A percentile compares a stretch with the other conserved stretches of the same genome.
phyloP scores from a whole-genome alignment of 1,140 invertebrate genomes.

The Caenorhabditis brenneri region DNA sequence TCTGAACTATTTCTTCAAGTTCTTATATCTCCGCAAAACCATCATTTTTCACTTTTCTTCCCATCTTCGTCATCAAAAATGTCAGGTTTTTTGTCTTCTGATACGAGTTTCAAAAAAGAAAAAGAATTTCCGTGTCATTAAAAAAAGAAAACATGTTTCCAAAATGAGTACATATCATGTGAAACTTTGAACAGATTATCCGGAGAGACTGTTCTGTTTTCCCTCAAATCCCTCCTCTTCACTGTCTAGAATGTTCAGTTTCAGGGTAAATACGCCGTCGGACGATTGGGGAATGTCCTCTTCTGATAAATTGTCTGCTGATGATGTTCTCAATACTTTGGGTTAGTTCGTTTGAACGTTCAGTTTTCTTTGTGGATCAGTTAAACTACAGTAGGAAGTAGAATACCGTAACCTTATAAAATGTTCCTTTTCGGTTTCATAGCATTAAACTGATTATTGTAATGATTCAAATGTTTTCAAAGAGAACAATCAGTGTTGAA shows the following conservation, averaged over 20 bases:
- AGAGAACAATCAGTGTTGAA: too few species aligned
- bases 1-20: neutral
- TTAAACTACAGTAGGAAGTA: neutral
- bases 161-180: too few species aligned
- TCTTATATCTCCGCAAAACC: neutral
- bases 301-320: slow-evolving; percentile 1
- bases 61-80: neutral
- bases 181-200: slow-evolving; percentile 15
- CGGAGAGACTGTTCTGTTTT: neutral
- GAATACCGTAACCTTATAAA: too few species aligned
- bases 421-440: too few species aligned
- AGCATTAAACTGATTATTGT: too few species aligned
- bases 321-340: slow-evolving; percentile 27
- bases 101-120: neutral
- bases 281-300: neutral
- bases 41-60: neutral
- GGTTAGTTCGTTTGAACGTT: neutral
- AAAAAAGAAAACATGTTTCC: neutral
- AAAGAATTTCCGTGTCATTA: neutral
- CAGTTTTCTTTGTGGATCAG: neutral
- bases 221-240: neutral
- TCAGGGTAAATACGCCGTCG: neutral
- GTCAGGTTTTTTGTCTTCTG: neutral
- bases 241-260: neutral
- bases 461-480: too few species aligned